Base-by-base conservation (phyloP, 2,797 vertebrate genomes). In the Eulemur mongoz region DNA sequence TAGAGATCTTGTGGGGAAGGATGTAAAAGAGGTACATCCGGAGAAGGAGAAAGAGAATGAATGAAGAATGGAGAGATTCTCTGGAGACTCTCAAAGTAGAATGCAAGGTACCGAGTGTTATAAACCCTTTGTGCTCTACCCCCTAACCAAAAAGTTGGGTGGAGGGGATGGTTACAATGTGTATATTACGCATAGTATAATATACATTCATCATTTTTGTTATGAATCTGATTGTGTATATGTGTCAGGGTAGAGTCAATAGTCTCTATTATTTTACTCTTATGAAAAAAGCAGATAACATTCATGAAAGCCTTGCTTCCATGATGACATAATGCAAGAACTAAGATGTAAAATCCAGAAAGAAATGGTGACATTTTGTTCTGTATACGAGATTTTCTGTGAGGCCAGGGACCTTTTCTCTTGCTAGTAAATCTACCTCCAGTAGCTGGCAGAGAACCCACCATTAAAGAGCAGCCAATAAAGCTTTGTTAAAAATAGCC, bases 401-500 rank as follows among this genome's bases (percentile, higher is more conserved):
- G 50, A 89, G 40, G 84, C 54, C 35, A n/a, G 9, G 5, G 45
- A 67, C 20, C 75, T 83, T 86, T 57, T 23, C 48, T 96, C 59
- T 57, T 82, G 52, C 48, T 76, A 79, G 18, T 45, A 61, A 63
- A 70, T 91, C 43, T 81, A 79, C 23, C 57, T 69, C 22, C 22
- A 78, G 67, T 48, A 73, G 32, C 45, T 72, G 18, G 43, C 52
- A 76, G 43, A 67, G 65, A 81, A 25, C 8, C 25, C 9, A 14
- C 20, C 45, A 65, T 82, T n/a, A 25, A 88, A 96, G 50, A 27
- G 8, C 4, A 78, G 17, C 22, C 38, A 32, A 35, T 18, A 45
- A n/a, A 95, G 35, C 43, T 86, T 54, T 38, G 78, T 65, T 52
- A 59, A 94, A 96, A 84, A 91, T n/a, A 89, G 22, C 18, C 48